Base-by-base conservation (phyloP, 2,113 vertebrate genomes). In the Passerina amoena region DNA sequence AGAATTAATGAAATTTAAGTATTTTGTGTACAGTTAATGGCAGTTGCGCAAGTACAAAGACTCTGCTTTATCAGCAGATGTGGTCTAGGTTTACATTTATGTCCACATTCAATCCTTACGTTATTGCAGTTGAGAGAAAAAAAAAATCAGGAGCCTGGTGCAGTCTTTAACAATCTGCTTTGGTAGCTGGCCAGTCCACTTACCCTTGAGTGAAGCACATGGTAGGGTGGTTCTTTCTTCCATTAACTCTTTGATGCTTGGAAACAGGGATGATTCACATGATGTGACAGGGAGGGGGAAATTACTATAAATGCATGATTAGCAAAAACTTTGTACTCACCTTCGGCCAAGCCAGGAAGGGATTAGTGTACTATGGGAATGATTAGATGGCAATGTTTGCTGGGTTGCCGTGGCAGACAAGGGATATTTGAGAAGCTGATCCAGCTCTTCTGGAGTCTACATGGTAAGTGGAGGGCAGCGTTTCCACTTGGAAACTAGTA, bases 21-120 rank as follows among this genome's bases (percentile, higher is more conserved):
- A 70, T 92, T 95, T 91, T 95, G 65, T 82, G 64, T 94, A 89
- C 73, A 69, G 45, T 72, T 95, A 94, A 80, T 5, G 4, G 50
- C 63, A 90, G 66, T 97, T 93, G 78, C n/a, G 53, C 71, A 86
- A 93, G 64, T 90, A 87, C 90, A 95, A 92, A 93, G 92, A 90
- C 87, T 72, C 94, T 95, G 86, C 95, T 87, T 93, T 97, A 96
- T 95, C 92, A 93, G 95, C 94, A 97, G 64, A 85, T 88, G 82
- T 81, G 78, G 44, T 78, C 77, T 84, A 87, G 69, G 82, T 96
- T 97, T 95, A 93, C 77, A 48, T 93, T 94, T 78, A 31, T 31
- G 64, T 91, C 94, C 50, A 28, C 85, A 24, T 92, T 75, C 72
- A 88, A 60, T 82, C 48, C 54, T 82, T 92, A 47, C 1, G 1